A percentile compares a stretch with the other conserved stretches of the same genome.
Evolutionary conservation across 2,797 vertebrate species (phyloP).

Genomic region (Kryptopterus vitreolus): DNA sequence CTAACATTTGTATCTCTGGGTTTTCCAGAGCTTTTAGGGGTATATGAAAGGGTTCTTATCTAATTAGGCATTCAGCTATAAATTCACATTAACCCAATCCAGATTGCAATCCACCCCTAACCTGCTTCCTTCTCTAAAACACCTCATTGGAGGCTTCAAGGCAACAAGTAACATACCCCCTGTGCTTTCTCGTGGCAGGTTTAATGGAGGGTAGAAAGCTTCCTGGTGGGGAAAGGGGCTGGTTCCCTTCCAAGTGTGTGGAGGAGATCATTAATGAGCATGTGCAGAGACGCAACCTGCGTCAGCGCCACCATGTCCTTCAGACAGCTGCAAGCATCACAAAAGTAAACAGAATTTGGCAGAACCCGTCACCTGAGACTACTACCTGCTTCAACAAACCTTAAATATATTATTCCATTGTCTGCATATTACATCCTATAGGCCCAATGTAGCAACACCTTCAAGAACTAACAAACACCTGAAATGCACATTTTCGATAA

Average conservation of each 20-base stretch:
- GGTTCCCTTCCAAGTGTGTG: conserved; percentile 48
- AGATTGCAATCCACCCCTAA: background rate
- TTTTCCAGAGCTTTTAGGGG: background rate
- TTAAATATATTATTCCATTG: background rate
- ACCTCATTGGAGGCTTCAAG: background rate
- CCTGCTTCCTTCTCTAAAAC: background rate
- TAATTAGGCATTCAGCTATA: background rate
- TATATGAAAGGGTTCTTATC: background rate
- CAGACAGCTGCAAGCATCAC: background rate
- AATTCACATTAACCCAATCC: background rate
- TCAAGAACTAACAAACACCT: background rate
- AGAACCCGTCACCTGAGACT: background rate
- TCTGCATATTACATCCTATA: background rate
- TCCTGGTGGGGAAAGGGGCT: conserved; percentile 43
- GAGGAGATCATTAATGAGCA: conserved; percentile 51
- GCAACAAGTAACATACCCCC: background rate
- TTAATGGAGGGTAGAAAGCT: conserved; percentile 47
- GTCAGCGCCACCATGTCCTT: background rate
- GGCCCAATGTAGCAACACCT: background rate
- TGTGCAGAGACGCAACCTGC: conserved; percentile 26
- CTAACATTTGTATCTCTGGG: background rate
- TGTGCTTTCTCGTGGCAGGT: conserved; percentile 28
- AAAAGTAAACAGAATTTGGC: background rate
- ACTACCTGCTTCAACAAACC: conserved; percentile 1
- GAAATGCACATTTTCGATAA: background rate